phyloP scores from a whole-genome alignment of 2,888 invertebrate species.

The Drosophila bunnanda region DNA sequence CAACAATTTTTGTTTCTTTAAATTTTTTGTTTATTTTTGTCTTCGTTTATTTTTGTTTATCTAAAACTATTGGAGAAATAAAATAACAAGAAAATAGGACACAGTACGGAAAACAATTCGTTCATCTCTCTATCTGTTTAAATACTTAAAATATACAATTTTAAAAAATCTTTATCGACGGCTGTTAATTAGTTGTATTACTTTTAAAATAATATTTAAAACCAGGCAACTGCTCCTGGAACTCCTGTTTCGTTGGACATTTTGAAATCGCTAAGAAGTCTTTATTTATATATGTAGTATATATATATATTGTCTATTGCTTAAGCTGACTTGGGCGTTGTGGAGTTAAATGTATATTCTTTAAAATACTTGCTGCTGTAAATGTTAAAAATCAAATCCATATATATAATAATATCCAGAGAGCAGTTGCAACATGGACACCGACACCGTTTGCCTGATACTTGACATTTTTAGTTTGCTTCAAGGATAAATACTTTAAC shows the following conservation, averaged over 20 bases:
- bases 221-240: constrained; percentile 50
- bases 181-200: constrained; percentile 24
- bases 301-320: constrained; percentile 30
- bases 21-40: constrained; percentile 32
- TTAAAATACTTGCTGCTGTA: constrained; percentile 24
- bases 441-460: constrained; percentile 59
- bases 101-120: constrained; percentile 56
- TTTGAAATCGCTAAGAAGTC: constrained; percentile 19
- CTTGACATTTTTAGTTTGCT: constrained; percentile 16
- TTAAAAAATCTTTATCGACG: constrained; percentile 46
- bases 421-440: constrained; percentile 64
- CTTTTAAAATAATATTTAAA: constrained; percentile 54
- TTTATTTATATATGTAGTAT: constrained; percentile 20
- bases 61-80: constrained; percentile 46
- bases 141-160: constrained; percentile 54
- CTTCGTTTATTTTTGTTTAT: constrained; percentile 48
- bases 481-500: constrained; percentile 49
- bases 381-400: constrained; percentile 16
- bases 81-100: constrained; percentile 63
- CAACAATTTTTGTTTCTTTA: constrained; percentile 17
- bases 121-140: constrained; percentile 15
- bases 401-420: constrained; percentile 13
- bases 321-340: constrained; percentile 32
- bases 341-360: constrained; percentile 14
- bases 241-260: constrained; percentile 18